Evolutionary conservation across 2,888 invertebrate species (phyloP).

Genomic region (Enchytraeus crypticus): DNA sequence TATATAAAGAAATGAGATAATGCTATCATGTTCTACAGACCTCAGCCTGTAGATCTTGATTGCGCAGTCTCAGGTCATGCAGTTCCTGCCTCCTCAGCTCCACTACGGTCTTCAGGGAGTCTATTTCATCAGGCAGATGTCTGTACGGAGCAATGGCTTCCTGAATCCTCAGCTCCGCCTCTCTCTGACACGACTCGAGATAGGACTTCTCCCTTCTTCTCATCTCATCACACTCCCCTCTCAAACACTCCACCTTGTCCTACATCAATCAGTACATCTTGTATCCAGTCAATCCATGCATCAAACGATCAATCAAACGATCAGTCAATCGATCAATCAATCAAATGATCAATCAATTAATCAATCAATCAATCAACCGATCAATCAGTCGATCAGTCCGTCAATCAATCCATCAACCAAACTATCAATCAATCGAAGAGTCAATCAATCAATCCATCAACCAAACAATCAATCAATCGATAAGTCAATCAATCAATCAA

Average conservation of each 20-base stretch:
- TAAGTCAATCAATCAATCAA: too few species aligned
- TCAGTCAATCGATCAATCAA: too few species aligned
- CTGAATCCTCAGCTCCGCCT: conserved; percentile 49
- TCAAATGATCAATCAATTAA: too few species aligned
- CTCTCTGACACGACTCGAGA: conserved; percentile 47
- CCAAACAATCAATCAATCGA: too few species aligned
- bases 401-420: too few species aligned
- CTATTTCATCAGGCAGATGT: conserved; percentile 62
- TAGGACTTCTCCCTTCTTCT: conserved; percentile 42
- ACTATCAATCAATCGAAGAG: too few species aligned
- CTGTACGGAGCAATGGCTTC: conserved; percentile 41
- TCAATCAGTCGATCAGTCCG: too few species aligned
- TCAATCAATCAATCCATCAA: too few species aligned
- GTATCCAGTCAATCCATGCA: not conserved
- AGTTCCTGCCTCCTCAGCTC: conserved; percentile 80
- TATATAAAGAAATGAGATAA: too few species aligned
- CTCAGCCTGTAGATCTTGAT: conserved; percentile 59
- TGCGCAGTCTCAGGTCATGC: conserved; percentile 59
- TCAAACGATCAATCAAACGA: too few species aligned
- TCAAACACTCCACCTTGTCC: conserved; percentile 44
- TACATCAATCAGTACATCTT: conserved; percentile 16
- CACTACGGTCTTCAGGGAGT: conserved; percentile 75
- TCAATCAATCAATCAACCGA: too few species aligned
- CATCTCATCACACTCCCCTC: conserved; percentile 45
- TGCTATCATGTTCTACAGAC: conserved; percentile 38